phyloP scores from a whole-genome alignment of 1,140 invertebrate genomes.

The Atopsyche davidsoni region DNA sequence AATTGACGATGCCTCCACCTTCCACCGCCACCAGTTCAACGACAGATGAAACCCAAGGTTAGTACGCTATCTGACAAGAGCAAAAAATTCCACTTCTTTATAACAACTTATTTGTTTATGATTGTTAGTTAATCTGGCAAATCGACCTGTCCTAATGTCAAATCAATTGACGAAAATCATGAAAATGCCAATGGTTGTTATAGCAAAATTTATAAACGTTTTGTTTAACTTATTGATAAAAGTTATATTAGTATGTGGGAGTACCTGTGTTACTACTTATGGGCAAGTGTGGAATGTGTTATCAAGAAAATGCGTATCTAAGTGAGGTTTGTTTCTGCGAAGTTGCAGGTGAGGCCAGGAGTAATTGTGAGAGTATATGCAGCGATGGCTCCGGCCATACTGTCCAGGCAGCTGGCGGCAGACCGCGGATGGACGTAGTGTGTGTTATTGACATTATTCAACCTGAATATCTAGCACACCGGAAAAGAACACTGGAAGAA shows the following conservation, averaged over 20 bases:
- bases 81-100: too few relatives aligned
- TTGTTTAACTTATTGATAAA: too few relatives aligned
- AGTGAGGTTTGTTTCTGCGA: neutral
- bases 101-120: too few relatives aligned
- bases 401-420: constrained; percentile 47
- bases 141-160: too few relatives aligned
- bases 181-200: too few relatives aligned
- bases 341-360: constrained; percentile 49
- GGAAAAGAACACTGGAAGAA: constrained; percentile 78
- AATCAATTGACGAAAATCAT: too few relatives aligned
- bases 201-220: too few relatives aligned
- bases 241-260: too few relatives aligned
- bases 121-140: too few relatives aligned
- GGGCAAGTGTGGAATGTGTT: too few relatives aligned
- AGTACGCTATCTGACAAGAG: constrained; percentile 8
- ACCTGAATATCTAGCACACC: constrained; percentile 60
- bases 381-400: constrained; percentile 66
- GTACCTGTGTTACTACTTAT: too few relatives aligned
- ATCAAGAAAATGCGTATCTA: too few relatives aligned
- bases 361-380: constrained; percentile 66
- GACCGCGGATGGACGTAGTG: constrained; percentile 81
- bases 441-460: constrained; percentile 82
- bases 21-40: constrained; percentile 6
- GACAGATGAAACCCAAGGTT: constrained; percentile 20
- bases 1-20: constrained; percentile 18